Conservation (phyloP, 1,140 invertebrate genomes). For the Gryllus bimaculatus region DNA sequence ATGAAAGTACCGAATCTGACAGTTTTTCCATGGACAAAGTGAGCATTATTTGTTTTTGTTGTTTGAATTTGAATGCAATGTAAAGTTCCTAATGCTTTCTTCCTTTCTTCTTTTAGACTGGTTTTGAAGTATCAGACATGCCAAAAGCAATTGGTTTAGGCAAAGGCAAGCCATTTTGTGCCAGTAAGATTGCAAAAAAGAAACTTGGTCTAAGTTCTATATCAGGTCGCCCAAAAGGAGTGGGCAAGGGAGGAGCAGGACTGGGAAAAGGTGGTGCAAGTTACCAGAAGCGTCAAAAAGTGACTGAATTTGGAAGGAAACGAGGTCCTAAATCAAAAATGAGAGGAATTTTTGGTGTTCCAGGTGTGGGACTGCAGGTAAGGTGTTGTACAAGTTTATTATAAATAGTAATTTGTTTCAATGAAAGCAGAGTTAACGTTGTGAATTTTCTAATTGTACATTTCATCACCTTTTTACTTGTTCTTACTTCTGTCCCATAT, state of each 20-base stretch:
- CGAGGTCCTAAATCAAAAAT: constrained; percentile 75
- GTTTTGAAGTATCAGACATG: constrained; percentile 33
- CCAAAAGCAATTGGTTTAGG: constrained; percentile 49
- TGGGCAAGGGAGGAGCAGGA: constrained; percentile 35
- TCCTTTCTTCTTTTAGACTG: constrained; percentile 7
- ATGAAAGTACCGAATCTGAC: constrained; percentile 36
- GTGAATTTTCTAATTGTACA: no score
- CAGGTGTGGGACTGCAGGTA: constrained; percentile 61
- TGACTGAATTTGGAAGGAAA: constrained; percentile 65
- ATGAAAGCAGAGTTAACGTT: no score
- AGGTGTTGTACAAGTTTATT: constrained; percentile 4
- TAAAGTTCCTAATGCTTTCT: neutral
- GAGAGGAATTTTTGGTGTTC: constrained; percentile 71
- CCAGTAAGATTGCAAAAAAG: constrained; percentile 69
- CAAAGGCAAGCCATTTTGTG: constrained; percentile 66
- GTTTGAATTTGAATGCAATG: neutral
- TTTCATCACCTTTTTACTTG: no score
- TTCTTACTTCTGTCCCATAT: no score
- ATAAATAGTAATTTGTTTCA: no score
- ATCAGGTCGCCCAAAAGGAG: constrained; percentile 48
- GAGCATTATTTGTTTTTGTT: neutral
- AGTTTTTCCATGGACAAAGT: constrained; percentile 20
- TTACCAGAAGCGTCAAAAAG: constrained; percentile 56
- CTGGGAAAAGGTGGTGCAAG: constrained; percentile 41
- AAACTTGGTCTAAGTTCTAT: constrained; percentile 40